A percentile compares a stretch with the other conserved stretches of the same genome.
Evolutionary conservation across 1,140 invertebrate genomes (phyloP).

Genomic region (Cotesia chilonis): DNA sequence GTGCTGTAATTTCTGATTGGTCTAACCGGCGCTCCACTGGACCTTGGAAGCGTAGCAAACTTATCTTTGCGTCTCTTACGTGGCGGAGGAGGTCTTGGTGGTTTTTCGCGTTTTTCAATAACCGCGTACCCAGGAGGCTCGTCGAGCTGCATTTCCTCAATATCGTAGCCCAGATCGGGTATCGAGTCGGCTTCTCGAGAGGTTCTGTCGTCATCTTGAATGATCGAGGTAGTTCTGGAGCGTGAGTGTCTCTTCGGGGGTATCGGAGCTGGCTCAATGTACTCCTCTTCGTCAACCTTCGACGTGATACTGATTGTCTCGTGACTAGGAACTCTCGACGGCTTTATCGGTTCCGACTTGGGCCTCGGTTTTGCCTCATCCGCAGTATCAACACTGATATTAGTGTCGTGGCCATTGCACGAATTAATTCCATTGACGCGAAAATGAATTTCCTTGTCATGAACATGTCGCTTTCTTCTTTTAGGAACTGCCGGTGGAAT

Average conservation of each 20-base stretch:
- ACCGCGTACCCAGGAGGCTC: conserved; percentile 73
- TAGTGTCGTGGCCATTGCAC: conserved; percentile 38
- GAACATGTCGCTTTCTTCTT: conserved; percentile 32
- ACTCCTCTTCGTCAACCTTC: conserved; percentile 55
- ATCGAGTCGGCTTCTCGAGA: conserved; percentile 76
- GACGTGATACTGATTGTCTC: conserved; percentile 51
- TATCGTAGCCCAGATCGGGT: conserved; percentile 57
- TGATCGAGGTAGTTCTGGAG: conserved; percentile 70
- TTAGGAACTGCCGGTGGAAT: conserved; percentile 22
- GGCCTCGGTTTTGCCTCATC: not conserved
- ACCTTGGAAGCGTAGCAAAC: conserved; percentile 59
- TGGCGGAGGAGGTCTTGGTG: conserved; percentile 68
- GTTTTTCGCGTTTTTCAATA: conserved; percentile 71
- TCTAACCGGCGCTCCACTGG: conserved; percentile 56
- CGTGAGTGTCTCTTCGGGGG: conserved; percentile 64
- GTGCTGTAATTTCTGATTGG: conserved; percentile 76
- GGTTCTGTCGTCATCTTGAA: conserved; percentile 73
- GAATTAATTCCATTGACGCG: conserved; percentile 40
- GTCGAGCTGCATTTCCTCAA: conserved; percentile 47
- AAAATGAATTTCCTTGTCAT: not conserved
- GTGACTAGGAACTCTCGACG: conserved; percentile 44
- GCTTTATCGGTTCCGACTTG: conserved; percentile 52
- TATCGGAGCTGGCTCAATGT: conserved; percentile 43
- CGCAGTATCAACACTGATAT: not conserved
- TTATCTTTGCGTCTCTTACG: conserved; percentile 68